phyloP scores from a whole-genome alignment of 2,888 invertebrate species.

The Micoletzkya japonica region DNA sequence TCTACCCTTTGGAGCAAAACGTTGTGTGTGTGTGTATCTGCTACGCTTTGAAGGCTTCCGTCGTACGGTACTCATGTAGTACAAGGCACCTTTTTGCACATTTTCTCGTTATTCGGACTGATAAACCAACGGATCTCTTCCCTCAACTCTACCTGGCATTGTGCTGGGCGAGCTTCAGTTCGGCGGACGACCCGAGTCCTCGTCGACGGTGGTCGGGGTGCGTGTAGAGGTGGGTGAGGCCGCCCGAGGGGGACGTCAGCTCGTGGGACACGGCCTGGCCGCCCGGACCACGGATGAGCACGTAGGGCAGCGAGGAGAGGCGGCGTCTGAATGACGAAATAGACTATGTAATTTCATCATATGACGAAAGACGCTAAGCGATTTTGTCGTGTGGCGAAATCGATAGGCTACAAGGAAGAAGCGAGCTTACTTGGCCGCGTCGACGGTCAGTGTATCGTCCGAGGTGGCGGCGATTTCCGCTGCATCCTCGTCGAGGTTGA shows the following conservation, averaged over 20 bases:
- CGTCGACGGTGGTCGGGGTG: conserved; percentile 13
- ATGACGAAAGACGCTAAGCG: not conserved
- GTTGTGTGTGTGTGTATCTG: too few species aligned
- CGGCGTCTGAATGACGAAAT: not conserved
- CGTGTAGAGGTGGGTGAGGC: conserved; percentile 27
- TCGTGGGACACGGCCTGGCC: conserved; percentile 7
- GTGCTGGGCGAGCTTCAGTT: conserved; percentile 19
- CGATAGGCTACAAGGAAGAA: not conserved
- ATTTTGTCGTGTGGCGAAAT: not conserved
- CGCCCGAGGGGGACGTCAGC: conserved; percentile 14
- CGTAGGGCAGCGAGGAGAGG: conserved; percentile 14
- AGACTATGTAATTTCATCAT: too few species aligned
- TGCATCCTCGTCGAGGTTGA: conserved; percentile 4
- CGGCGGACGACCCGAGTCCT: conserved; percentile 16
- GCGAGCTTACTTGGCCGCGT: conserved; percentile 14
- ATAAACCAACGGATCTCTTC: not conserved
- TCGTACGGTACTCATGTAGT: too few species aligned
- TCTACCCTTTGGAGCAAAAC: too few species aligned
- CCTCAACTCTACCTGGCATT: conserved; percentile 6
- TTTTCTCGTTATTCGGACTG: too few species aligned
- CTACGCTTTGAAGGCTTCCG: too few species aligned
- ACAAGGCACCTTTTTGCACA: too few species aligned
- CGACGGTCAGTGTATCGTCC: conserved; percentile 13
- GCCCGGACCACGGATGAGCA: conserved; percentile 19
- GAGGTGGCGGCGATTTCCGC: conserved; percentile 13